These are phyloP conservation scores for Rhagonycha lutea DNA, from an alignment of 2,888 invertebrate species.

Conservation along the genomic window DNA sequence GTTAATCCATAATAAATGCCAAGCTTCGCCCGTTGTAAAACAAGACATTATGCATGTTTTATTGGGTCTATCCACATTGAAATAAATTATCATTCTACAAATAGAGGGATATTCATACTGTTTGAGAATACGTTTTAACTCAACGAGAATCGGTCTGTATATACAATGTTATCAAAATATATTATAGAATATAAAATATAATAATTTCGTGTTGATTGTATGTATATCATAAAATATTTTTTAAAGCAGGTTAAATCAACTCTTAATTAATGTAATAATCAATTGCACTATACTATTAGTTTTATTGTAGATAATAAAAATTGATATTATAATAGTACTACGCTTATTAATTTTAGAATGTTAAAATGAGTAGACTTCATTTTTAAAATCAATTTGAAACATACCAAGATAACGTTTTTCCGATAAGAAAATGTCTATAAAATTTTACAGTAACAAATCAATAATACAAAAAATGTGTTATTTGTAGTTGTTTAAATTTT, in stretches of 20 bases:
- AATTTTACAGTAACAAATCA: neutral
- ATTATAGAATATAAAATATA: no score
- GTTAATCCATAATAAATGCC: neutral
- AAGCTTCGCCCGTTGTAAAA: neutral
- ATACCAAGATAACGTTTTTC: neutral
- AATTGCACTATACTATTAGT: no score
- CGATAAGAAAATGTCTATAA: neutral
- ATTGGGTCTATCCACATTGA: neutral
- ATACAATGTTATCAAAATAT: neutral
- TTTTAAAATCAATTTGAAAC: neutral
- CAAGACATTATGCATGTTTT: neutral
- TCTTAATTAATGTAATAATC: no score
- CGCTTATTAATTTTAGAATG: neutral
- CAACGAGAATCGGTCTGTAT: neutral
- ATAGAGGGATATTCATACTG: neutral
- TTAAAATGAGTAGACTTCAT: no score
- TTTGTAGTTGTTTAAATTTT: neutral
- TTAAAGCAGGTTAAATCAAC: no score
- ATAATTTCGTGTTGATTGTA: no score
- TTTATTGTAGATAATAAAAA: no score
- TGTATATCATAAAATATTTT: no score
- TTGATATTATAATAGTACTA: neutral
- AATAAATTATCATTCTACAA: neutral
- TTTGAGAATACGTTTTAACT: neutral
- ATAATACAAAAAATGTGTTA: neutral